Evolutionary conservation across 2,113 vertebrate genomes (phyloP).

Genomic region (Lethenteron camtschaticum): DNA sequence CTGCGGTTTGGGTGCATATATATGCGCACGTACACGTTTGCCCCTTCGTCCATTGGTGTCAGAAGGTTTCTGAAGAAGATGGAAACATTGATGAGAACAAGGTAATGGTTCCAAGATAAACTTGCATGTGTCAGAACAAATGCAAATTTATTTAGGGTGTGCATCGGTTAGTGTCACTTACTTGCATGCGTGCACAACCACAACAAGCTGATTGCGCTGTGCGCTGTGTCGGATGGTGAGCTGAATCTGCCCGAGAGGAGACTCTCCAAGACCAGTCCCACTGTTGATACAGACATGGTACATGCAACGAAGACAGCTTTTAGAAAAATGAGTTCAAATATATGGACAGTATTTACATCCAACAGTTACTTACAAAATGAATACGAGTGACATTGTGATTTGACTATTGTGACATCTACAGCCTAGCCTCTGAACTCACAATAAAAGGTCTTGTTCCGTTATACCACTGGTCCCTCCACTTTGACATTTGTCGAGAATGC

Average conservation of each 20-base stretch:
- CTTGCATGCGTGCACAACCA: conserved; percentile 76
- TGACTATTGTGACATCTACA: no score
- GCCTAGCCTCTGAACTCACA: background rate
- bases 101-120: background rate
- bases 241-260: conserved; percentile 66
- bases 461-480: no score
- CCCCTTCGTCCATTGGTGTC: background rate
- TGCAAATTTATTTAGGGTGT: background rate
- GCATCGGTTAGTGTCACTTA: conserved; percentile 17
- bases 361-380: background rate
- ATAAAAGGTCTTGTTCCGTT: background rate
- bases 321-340: background rate
- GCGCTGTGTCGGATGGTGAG: conserved; percentile 67
- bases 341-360: background rate
- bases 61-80: background rate
- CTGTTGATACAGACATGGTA: conserved; percentile 23
- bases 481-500: background rate
- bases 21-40: conserved; percentile 1
- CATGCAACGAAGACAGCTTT: background rate
- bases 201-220: conserved; percentile 74
- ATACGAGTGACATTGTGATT: background rate
- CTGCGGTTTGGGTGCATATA: background rate
- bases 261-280: conserved; percentile 45
- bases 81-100: background rate
- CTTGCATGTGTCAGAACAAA: background rate